phyloP scores from a whole-genome alignment of 1,140 invertebrate genomes.

The Macrotrachela quadricornifera region DNA sequence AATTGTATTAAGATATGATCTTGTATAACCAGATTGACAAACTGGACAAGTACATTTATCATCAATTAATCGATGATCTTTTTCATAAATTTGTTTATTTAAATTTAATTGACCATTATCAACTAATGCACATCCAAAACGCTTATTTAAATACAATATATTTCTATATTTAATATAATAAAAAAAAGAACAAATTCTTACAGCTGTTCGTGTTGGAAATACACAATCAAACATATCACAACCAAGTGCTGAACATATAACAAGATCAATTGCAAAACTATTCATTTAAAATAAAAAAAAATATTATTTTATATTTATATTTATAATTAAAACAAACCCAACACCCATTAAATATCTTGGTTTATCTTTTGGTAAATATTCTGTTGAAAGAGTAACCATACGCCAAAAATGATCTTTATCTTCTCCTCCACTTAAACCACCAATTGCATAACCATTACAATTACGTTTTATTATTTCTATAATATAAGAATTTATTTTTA shows the following conservation, averaged over 20 bases:
- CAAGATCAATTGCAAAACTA: constrained; percentile 67
- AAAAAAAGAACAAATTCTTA: constrained; percentile 39
- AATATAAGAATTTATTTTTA: background rate
- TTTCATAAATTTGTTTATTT: constrained; percentile 49
- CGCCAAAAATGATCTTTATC: constrained; percentile 85
- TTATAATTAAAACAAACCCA: constrained; percentile 44
- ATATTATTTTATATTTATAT: constrained; percentile 3
- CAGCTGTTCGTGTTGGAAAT: constrained; percentile 78
- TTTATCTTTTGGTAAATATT: constrained; percentile 61
- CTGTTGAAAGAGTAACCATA: constrained; percentile 70
- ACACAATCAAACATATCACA: constrained; percentile 99
- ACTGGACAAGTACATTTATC: constrained; percentile 64
- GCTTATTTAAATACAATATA: constrained; percentile 40
- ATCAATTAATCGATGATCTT: constrained; percentile 67
- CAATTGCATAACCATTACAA: constrained; percentile 81
- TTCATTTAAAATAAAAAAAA: constrained; percentile 5
- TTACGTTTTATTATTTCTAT: constrained; percentile 53
- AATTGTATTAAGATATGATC: constrained; percentile 66
- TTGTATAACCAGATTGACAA: constrained; percentile 55
- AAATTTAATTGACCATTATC: constrained; percentile 62
- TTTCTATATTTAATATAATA: too few species aligned
- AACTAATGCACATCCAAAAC: constrained; percentile 77
- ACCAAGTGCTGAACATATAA: constrained; percentile 85
- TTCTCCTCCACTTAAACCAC: constrained; percentile 87
- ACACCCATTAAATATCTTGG: constrained; percentile 95